Percentiles rank a stretch among this genome's conserved stretches.
phyloP scores from a whole-genome alignment of 2,888 invertebrate species.

The Chironomus riparius region DNA sequence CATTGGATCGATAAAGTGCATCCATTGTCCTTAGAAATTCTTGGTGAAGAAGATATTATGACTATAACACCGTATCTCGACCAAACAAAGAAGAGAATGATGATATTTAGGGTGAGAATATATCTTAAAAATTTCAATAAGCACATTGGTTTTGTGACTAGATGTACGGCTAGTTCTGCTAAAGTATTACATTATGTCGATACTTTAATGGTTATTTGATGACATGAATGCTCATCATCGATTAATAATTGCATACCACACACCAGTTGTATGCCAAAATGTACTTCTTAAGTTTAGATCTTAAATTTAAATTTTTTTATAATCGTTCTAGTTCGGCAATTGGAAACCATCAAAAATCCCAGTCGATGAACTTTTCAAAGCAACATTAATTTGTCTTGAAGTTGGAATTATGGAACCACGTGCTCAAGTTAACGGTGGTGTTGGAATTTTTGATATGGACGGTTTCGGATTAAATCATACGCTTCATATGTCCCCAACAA shows the following conservation, averaged over 20 bases:
- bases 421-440: conserved; percentile 67
- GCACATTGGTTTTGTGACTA: too few relatives aligned
- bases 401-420: conserved; percentile 64
- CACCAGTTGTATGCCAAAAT: too few relatives aligned
- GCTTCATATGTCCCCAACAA: conserved; percentile 61
- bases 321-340: conserved; percentile 52
- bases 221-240: too few relatives aligned
- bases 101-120: conserved; percentile 51
- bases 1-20: conserved; percentile 57
- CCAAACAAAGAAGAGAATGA: conserved; percentile 60
- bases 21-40: conserved; percentile 51
- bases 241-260: too few relatives aligned
- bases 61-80: conserved; percentile 68
- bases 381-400: conserved; percentile 60
- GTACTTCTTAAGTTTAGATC: too few relatives aligned
- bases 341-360: conserved; percentile 63
- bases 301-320: too few relatives aligned
- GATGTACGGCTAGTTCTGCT: too few relatives aligned
- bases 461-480: conserved; percentile 62
- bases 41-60: conserved; percentile 60
- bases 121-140: too few relatives aligned
- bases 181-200: too few relatives aligned
- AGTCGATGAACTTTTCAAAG: conserved; percentile 62
- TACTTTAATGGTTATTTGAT: too few relatives aligned
- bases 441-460: conserved; percentile 65